Base-by-base conservation (phyloP, 2,797 vertebrate species). In the Takifugu ocellatus region DNA sequence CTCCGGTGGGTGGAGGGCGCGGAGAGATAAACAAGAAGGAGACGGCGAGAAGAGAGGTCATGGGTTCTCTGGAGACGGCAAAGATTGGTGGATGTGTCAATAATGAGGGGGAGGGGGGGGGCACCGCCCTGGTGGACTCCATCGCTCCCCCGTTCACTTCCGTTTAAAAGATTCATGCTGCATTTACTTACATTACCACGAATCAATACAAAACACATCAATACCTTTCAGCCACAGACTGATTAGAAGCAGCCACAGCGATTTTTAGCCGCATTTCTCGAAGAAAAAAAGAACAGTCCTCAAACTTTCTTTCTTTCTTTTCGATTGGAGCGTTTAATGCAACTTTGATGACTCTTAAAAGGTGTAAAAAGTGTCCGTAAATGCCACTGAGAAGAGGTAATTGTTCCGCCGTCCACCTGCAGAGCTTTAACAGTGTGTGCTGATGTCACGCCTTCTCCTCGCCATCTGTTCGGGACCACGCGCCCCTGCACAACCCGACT, bases 81-180 rank as follows among this genome's bases (percentile, higher is more conserved):
- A 54, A 58, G 45, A 73, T 75, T 68, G 64, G 66, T 56, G 52
- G 56, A 75, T 65, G 49, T 58, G 59, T 78, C 70, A 70, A 75
- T 76, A 85, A 82, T 83, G 57, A 26, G 27, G 4, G 24, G 42
- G 27, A 48, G 17, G 5, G 1, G 45, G 5, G 17, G 47, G 10
- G 48, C 48, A 48, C 60, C 49, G 49, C 14, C 49, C 31, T 48
- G 51, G 70, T 72, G 24, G 49, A 70, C 27, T 50, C 2, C 1
- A 33, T 3, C 27, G 12, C 27, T 1, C 14, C 10, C 39, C 51
- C 60, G n/a, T 59, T 66, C 50, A 47, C 54, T 62, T 61, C 57
- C 48, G 46, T 69, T 60, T 56, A 53, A 53, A 56, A 63, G 33
- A 9, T 25, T 25, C 48, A 31, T 57, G 59, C 52, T 65, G 31